Evolutionary conservation across 2,113 vertebrate species (phyloP), one percentile per base, ranked within the genome.

Genomic region (Gavia stellata): DNA sequence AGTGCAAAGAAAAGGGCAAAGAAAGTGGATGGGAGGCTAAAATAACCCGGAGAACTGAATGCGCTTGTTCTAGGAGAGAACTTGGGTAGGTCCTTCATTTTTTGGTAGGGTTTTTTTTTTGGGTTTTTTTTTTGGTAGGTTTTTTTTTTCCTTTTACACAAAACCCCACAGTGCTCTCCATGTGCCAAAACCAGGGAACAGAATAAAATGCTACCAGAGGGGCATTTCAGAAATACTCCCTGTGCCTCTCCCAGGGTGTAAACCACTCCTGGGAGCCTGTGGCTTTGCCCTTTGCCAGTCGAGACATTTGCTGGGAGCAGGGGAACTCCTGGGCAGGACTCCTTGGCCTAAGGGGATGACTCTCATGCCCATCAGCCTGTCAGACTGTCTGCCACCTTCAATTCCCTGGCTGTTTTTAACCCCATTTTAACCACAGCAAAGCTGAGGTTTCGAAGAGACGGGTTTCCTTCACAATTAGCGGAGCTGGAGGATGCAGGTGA

Each of bases 161-260:
- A 36, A 56, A 26, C 1, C 17, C 36, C n/a, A 5, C 13, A 6
- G 36, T 14, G 3, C 26, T 20, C 18, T n/a, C 44, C 5, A 0
- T 38, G n/a, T 71, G 49, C 18, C 44, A 15, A 66, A 81, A 50
- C 33, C 70, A 33, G 29, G 47, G 49, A 59, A 49, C 9, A 33
- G 62, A 68, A 53, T 18, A 23, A 59, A n/a, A 34, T 5, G 14
- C 34, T 79, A 11, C 18, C 49, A 14, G 53, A 67, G 18, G 49
- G 38, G 12, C 12, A 21, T 65, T 72, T 44, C 55, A 62, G 58
- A 38, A 92, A 50, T 29, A 38, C 62, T 61, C 52, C 31, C 18
- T 18, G 62, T 49, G 31, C 33, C 42, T 33, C 26, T 52, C 13
- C 73, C 25, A 7, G 38, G 62, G 29, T 29, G 34, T 25, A 34